Evolutionary conservation across 2,888 invertebrate genomes (phyloP).

Genomic region (Scrobipalpa costella): DNA sequence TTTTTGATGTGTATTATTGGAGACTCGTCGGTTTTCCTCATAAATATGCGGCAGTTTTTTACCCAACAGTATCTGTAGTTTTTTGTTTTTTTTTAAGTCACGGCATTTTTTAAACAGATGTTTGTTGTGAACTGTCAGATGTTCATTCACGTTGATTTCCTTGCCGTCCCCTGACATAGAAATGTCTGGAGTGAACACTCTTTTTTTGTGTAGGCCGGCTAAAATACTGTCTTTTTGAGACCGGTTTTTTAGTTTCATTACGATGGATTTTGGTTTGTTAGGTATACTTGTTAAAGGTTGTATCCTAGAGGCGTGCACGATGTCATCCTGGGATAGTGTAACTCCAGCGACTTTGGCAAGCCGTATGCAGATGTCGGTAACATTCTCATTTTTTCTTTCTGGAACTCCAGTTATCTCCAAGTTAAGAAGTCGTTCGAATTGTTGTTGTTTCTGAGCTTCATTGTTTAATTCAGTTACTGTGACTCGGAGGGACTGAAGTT

Average conservation of each 20-base stretch:
- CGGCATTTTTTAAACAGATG: slow-evolving; percentile 5
- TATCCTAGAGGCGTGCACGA: slow-evolving; percentile 9
- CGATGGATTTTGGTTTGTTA: not conserved
- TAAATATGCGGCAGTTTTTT: slow-evolving; percentile 11
- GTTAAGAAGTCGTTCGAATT: slow-evolving; percentile 7
- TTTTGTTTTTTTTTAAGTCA: not conserved
- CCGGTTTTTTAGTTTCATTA: not conserved
- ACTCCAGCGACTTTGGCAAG: slow-evolving; percentile 5
- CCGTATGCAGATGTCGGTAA: not conserved
- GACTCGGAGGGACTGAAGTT: not conserved
- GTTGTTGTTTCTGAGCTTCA: slow-evolving; percentile 6
- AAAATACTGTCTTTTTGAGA: slow-evolving; percentile 8
- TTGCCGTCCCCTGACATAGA: slow-evolving; percentile 1
- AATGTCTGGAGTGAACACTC: slow-evolving; percentile 7
- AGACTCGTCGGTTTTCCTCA: slow-evolving; percentile 14
- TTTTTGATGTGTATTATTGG: slow-evolving; percentile 11
- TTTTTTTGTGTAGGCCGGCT: slow-evolving; percentile 1
- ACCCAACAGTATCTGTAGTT: slow-evolving; percentile 8
- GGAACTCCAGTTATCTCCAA: slow-evolving; percentile 9
- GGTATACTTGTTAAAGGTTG: not conserved
- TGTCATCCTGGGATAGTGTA: not conserved
- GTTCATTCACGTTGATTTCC: slow-evolving; percentile 3
- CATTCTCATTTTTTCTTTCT: slow-evolving; percentile 3
- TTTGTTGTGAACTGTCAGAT: slow-evolving; percentile 12
- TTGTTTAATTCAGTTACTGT: not conserved